Base-by-base conservation (phyloP, 2,113 vertebrate species). In the Strix uralensis region DNA sequence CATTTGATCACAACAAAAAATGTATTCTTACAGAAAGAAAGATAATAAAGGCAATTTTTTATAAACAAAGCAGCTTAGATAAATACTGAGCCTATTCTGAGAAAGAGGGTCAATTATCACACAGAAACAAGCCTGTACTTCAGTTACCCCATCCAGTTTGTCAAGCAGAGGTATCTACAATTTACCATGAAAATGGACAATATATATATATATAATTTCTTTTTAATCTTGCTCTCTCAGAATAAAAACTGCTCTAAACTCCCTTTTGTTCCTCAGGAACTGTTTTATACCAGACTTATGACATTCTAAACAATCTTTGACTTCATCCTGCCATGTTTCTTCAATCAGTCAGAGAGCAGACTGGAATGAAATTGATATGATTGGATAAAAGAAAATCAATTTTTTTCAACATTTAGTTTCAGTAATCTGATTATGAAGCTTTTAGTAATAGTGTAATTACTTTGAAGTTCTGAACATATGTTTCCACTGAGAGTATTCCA, bases 381-480 rank as follows among this genome's bases (percentile, higher is more conserved):
- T 30, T 97, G 88, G 95, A 98, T 98, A 96, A 98, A 97, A 81
- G 92, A 97, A 98, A 98, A 98, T 97, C 91, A 95, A 96, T 74
- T 98, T 98, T 98, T 97, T 97, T 90, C 73, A 96, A 97, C 95
- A 96, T 98, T 97, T 96, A 93, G 80, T 95, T 97, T 97, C 96
- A 96, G 96, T 98, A 98, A 98, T 96, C 96, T 97, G 92, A 98
- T 98, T 98, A 98, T 29, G 92, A 97, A 98, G 97, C 98, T 98
- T 98, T 98, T 97, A 98, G 98, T 98, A 98, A 98, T 97, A 98
- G 92, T 91, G 69, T 97, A 98, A 98, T 98, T 98, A 98, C 98
- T 98, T 83, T 96, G 96, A 98, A 98, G 97, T 96, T 97, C 83
- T 93, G 81, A 98, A 95, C 98, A 98, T 97, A 98, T 98, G 97